A percentile compares a stretch with the other conserved stretches of the same genome.
Conservation (phyloP, 2,113 vertebrate species). For the Gymnogyps californianus region DNA sequence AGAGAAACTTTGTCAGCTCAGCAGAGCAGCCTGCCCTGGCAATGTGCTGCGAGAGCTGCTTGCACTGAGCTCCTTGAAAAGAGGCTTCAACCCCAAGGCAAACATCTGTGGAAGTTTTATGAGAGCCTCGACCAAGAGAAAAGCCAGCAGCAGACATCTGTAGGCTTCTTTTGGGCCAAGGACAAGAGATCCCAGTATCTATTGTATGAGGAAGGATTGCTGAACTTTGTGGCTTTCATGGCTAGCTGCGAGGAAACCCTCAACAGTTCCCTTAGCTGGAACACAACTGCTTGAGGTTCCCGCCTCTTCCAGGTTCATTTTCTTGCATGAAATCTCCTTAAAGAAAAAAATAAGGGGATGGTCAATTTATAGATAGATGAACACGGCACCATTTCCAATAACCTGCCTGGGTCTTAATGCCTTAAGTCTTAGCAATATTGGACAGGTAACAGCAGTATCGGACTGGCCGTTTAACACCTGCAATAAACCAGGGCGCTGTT, state of each 20-base stretch:
- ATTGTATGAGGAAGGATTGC: background rate
- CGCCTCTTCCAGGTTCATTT: background rate
- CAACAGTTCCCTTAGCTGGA: background rate
- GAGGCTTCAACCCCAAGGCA: background rate
- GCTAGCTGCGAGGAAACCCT: background rate
- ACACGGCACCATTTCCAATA: background rate
- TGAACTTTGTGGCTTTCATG: background rate
- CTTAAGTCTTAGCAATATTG: background rate
- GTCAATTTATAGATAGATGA: background rate
- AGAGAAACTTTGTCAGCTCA: background rate
- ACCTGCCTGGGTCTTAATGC: background rate
- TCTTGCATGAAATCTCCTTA: background rate
- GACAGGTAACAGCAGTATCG: background rate
- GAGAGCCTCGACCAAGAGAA: background rate
- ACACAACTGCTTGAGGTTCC: background rate
- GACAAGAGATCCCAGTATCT: background rate
- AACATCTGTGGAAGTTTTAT: slow-evolving; percentile 11
- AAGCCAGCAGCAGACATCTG: background rate
- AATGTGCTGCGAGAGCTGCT: background rate
- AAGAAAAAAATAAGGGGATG: background rate
- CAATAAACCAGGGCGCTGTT: rapidly evolving
- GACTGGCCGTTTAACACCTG: background rate
- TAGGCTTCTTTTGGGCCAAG: background rate
- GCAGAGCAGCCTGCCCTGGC: background rate
- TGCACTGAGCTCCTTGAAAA: background rate